Percentiles rank a stretch among this genome's conserved stretches.
phyloP scores from a whole-genome alignment of 2,888 invertebrate species.

The Drosophila aldrichi region DNA sequence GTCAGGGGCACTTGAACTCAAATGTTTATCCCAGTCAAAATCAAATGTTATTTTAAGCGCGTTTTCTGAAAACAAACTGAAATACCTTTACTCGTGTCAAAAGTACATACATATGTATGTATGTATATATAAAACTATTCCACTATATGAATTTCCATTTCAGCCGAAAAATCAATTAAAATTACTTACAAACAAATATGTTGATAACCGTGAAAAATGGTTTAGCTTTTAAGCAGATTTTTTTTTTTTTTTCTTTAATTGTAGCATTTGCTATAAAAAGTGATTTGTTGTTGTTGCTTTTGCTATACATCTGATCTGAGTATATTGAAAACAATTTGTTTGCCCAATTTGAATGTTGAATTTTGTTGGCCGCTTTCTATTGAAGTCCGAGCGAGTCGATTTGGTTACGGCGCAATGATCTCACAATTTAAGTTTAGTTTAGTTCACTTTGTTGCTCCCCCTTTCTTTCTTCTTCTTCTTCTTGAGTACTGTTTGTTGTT shows the following conservation, averaged over 20 bases:
- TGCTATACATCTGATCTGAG: constrained; percentile 11
- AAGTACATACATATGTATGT: no score
- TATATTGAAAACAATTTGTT: constrained; percentile 40
- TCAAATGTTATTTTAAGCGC: constrained; percentile 1
- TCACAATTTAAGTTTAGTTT: constrained; percentile 44
- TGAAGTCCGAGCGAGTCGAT: constrained; percentile 39
- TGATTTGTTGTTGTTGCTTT: constrained; percentile 16
- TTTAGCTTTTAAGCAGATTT: constrained; percentile 11
- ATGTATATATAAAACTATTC: no score
- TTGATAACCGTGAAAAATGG: constrained; percentile 10
- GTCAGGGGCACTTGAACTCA: constrained; percentile 13
- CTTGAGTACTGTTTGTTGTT: constrained; percentile 31
- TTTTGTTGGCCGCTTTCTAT: constrained; percentile 43
- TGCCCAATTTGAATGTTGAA: constrained; percentile 41
- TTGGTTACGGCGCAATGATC: constrained; percentile 71
- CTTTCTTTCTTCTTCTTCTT: background rate
- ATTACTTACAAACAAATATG: background rate
- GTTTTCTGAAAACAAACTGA: background rate
- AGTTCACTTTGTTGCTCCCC: constrained; percentile 7
- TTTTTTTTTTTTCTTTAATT: background rate
- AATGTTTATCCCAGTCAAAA: background rate
- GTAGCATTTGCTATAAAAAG: constrained; percentile 8
- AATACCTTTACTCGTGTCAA: background rate
- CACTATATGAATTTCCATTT: background rate
- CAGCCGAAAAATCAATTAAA: constrained; percentile 15